Evolutionary conservation across 2,113 vertebrate species (phyloP).

Genomic region (Bos javanicus): DNA sequence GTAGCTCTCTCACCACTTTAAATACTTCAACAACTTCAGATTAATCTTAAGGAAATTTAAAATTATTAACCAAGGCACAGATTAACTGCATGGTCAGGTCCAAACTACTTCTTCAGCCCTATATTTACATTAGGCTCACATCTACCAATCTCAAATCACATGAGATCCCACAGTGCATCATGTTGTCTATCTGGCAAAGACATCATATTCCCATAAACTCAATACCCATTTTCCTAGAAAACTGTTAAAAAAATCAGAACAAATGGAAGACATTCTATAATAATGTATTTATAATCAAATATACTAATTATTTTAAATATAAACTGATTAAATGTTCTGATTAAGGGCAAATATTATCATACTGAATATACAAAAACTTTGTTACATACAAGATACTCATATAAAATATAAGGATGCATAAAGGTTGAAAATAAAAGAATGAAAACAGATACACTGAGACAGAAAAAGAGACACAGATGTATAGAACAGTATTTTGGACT

Average conservation of each 20-base stretch:
- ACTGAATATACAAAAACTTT: neutral
- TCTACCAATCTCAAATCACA: neutral
- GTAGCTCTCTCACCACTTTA: neutral
- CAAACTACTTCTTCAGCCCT: neutral
- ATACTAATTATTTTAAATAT: neutral
- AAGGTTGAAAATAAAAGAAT: neutral
- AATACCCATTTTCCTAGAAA: neutral
- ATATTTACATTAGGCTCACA: neutral
- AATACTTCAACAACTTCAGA: neutral
- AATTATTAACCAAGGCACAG: neutral
- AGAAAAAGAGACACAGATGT: too few species aligned
- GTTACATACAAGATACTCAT: neutral
- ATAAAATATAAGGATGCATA: neutral
- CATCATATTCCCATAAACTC: neutral
- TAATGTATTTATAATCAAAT: slow-evolving; percentile 1
- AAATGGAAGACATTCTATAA: neutral
- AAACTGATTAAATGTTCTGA: neutral
- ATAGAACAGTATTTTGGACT: too few species aligned
- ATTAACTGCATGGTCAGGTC: neutral
- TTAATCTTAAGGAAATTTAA: neutral
- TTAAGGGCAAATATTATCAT: neutral
- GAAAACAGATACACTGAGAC: neutral
- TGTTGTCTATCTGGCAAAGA: neutral
- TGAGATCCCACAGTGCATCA: neutral
- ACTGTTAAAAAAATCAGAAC: neutral